Base-by-base conservation (phyloP, 2,797 vertebrate species). In the Rhincodon typus region DNA sequence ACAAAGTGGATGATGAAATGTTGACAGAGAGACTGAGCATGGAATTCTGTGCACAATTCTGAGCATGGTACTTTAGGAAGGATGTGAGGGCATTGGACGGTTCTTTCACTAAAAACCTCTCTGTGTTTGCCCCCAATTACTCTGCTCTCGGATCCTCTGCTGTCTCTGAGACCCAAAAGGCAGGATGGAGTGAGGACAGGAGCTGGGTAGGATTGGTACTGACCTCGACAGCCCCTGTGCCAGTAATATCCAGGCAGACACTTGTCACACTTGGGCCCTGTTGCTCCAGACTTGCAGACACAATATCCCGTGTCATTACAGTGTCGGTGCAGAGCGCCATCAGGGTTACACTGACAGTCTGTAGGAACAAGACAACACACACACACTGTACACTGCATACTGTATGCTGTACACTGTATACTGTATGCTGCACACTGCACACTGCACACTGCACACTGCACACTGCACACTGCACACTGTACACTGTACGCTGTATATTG, bases 301-400 rank as follows among this genome's bases (percentile, higher is more conserved):
- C 99, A 99, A 98, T 98, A 98, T 98, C 99, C 99, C 98, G 98
- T 99, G 98, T 98, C 98, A 99, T 99, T 99, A 99, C 99, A 99
- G 98, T 98, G 98, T 97, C 98, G 98, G 98, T 97, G 98, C 98
- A 99, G 98, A 98, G 99, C 99, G 98, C 99, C 99, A 98, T 98
- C 98, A 97, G 98, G 98, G 98, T 99, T 98, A 99, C 99, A 99
- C 98, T 98, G 98, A 99, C 99, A 99, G 97, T 99, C 99, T 99
- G 99, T 97, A 98, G 98, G 98, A 98, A 99, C 98, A 98, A 98
- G 98, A 99, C 98, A 95, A 62, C 42, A 99, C 97, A 97, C 70
- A 98, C 97, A 98, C 97, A 98, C 97, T 90, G 53, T 53, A 90
- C 57, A 66, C 30, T 21, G 57, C 4, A 15, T 4, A 50, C 3